These are phyloP conservation scores for Paguma larvata DNA, from an alignment of 2,797 vertebrate species.

Conservation along the genomic window DNA sequence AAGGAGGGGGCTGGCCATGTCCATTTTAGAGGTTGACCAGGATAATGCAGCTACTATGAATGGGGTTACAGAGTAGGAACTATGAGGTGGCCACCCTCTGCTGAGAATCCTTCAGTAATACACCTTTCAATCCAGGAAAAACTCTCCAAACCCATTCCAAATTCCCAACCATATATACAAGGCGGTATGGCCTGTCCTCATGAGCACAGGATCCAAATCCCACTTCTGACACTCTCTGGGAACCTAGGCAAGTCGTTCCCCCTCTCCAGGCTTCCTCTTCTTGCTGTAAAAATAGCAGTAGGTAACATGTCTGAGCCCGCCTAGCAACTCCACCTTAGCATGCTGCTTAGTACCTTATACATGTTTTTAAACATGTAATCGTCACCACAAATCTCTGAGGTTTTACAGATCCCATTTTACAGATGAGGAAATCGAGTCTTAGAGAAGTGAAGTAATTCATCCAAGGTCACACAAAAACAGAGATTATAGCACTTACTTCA, in stretches of 20 bases:
- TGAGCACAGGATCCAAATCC: neutral
- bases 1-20: neutral
- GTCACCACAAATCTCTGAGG: neutral
- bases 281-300: neutral
- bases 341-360: neutral
- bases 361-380: neutral
- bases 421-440: slow-evolving; percentile 74
- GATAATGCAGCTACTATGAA: neutral
- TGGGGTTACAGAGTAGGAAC: neutral
- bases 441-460: slow-evolving; percentile 3
- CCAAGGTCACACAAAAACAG: slow-evolving; percentile 38
- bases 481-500: slow-evolving; percentile 71
- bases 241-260: neutral
- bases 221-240: neutral
- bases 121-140: neutral
- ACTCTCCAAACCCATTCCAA: neutral
- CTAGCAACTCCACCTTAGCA: neutral
- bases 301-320: neutral
- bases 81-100: neutral
- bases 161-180: neutral
- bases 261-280: neutral
- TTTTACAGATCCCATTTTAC: slow-evolving; percentile 45
- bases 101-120: neutral
- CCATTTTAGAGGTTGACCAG: neutral
- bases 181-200: neutral